Evolutionary conservation across 1,140 invertebrate species (phyloP), one percentile per base, ranked within the genome.

Genomic region (Mamestra configurata): DNA sequence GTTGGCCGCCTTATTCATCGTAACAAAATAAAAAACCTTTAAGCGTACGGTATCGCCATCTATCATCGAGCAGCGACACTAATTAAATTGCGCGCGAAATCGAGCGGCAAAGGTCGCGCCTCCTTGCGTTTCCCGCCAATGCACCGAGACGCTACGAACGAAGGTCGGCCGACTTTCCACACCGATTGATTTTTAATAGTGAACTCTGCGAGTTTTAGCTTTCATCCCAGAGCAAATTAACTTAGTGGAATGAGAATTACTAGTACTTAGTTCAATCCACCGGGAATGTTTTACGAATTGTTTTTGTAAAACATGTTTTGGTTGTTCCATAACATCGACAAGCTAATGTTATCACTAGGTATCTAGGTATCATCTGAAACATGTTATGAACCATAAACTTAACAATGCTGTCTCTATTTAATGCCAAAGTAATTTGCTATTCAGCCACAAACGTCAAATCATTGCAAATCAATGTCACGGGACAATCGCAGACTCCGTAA

Each of bases 101-200:
- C 92, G 93, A 88, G 86, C 88, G 91, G 88, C 88, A 93, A 93
- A 93, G 91, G 86, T 93, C 91, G 88, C 90, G 88, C 81, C 88
- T 93, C 70, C 90, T 92, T 92, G 82, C 89, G 85, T 90, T 92
- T 91, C 88, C 89, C 89, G 91, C 92, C 89, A 91, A 72, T 91
- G 92, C 90, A 93, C 88, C 86, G 75, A 93, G 93, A 93, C 90
- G 90, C 75, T 89, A 82, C 84, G 83, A 88, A 91, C 85, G 83
- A 88, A 92, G 89, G 90, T 90, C 89, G 85, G n/a, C 82, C 71
- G 86, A 75, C 84, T 90, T 93, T 94, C 89, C 91, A 89, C 91
- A 90, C 81, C 86, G 84, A 93, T 94, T 93, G 90, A 93, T 93
- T 93, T 93, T 93, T 93, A 94, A 94, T 91, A 93, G 90, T 91